These are phyloP conservation scores for Hypomecis punctinalis DNA, from an alignment of 2,888 invertebrate species.

Conservation along the genomic window DNA sequence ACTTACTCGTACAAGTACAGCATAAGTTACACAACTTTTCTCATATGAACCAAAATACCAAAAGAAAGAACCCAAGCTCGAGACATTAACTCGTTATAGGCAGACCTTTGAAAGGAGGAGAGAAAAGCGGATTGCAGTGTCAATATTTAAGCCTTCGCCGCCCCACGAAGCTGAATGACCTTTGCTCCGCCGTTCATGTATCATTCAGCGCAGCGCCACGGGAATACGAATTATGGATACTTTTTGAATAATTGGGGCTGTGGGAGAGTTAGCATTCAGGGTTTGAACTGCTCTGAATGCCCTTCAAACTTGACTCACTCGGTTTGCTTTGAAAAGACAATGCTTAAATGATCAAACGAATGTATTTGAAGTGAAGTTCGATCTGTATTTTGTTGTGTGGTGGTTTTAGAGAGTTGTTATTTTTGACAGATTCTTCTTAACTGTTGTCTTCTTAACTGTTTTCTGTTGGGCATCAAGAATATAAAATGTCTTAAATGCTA, in stretches of 20 bases:
- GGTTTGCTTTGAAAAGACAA: no score
- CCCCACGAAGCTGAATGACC: constrained; percentile 33
- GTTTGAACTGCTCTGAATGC: not conserved
- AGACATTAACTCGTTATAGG: constrained; percentile 35
- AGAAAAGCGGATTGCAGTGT: constrained; percentile 58
- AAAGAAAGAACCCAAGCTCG: constrained; percentile 12
- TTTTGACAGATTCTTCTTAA: no score
- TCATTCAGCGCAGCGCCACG: constrained; percentile 20
- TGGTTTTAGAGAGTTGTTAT: no score
- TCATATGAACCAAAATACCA: not conserved
- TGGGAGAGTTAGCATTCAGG: constrained; percentile 10
- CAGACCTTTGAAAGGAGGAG: constrained; percentile 51
- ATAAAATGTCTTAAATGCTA: no score
- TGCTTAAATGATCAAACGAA: no score
- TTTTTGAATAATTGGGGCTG: constrained; percentile 21
- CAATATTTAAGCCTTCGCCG: constrained; percentile 65
- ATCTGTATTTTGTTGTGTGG: no score
- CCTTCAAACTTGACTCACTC: no score
- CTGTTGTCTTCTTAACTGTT: no score
- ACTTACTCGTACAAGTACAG: not conserved
- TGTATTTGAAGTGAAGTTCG: no score
- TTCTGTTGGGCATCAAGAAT: no score
- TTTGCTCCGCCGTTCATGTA: constrained; percentile 32
- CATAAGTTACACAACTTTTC: not conserved
- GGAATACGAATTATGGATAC: constrained; percentile 23